Evolutionary conservation across 2,113 vertebrate species (phyloP).

Genomic region (Otocyon megalotis): DNA sequence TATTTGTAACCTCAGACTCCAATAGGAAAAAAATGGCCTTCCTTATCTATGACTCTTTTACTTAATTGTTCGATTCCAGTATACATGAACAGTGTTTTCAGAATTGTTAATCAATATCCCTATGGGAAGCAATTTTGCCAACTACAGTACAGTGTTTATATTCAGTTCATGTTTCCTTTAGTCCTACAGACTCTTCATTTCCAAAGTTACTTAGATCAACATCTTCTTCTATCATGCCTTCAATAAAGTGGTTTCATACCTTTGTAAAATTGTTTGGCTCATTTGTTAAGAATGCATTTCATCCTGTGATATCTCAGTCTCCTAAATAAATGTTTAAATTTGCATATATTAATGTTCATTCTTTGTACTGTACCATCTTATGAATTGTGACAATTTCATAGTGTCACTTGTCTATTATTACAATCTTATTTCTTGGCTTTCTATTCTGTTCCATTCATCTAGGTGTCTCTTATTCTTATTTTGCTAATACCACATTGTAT

Average conservation of each 20-base stretch:
- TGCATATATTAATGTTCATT: neutral
- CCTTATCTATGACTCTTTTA: neutral
- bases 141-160: neutral
- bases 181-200: neutral
- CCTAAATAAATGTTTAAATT: neutral
- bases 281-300: neutral
- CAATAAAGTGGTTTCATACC: neutral
- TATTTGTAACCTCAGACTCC: neutral
- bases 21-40: neutral
- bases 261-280: neutral
- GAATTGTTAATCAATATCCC: neutral
- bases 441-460: neutral
- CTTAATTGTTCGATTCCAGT: neutral
- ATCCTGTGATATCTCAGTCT: neutral
- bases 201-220: neutral
- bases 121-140: neutral
- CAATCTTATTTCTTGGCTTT: neutral
- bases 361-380: neutral
- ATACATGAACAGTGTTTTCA: neutral
- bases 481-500: neutral
- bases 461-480: neutral
- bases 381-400: neutral
- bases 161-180: neutral
- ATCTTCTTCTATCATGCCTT: neutral
- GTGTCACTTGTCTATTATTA: neutral